Base-by-base conservation (phyloP, 2,113 vertebrate species). In the Pseudorectes ferrugineus region DNA sequence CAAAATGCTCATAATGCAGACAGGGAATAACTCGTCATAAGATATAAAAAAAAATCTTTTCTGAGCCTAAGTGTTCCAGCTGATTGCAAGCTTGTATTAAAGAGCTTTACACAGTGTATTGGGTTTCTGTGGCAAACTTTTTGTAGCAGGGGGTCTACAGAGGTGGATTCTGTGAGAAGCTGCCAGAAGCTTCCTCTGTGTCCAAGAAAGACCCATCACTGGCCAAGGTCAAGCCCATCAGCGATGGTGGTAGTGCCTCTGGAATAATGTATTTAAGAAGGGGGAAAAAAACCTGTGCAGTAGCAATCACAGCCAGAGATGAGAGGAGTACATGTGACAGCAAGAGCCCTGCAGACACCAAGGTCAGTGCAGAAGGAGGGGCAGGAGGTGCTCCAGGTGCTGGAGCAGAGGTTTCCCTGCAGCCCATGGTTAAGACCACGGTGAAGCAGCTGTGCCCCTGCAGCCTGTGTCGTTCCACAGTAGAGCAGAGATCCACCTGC, bases 191-290 rank as follows among this genome's bases (percentile, higher is more conserved):
- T 43, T 67, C 24, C 14, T 3, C 14, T 8, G 3, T 24, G 28
- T 35, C 42, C 6, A 33, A 51, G 15, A 67, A 0, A 1, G 17
- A 49, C 6, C 13, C 14, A 15, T 12, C 3, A 10, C 12, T 28
- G 36, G 23, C 9, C 31, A 76, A 59, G 31, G 17, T 6, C 6
- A 4, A 61, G 9, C 20, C 21, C 20, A 82, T 33, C 24, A 49
- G 14, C 0, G 0, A 21, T 2, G 2, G 38, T 31, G 35, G 25
- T 5, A 40, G 4, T 46, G 2, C 7, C 29, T 40, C 36, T 38
- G 7, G 14, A 36, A 45, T 14, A 26, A 35, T 7, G 6, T 19
- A 23, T 7, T 63, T 45, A 26, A 6, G 5, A 70, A 57, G 5
- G 14, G 4, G 5, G 5, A 2, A 22, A 58, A 49, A 33, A 36